Conservation (phyloP, 2,113 vertebrate species). For the Micronycteris hirsuta region DNA sequence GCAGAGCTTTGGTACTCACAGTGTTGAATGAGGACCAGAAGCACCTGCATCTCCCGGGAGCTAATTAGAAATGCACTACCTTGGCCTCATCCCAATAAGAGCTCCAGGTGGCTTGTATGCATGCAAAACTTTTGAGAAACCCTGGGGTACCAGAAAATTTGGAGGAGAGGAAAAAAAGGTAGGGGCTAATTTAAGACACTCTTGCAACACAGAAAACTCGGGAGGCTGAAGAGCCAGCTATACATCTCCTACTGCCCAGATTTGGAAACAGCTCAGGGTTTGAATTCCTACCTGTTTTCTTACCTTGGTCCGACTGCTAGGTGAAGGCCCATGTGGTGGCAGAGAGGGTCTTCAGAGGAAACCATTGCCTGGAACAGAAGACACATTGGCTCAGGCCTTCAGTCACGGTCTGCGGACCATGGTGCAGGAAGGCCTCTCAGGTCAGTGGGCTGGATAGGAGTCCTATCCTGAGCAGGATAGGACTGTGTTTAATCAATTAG, state of each 20-base stretch:
- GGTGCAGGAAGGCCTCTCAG: background rate
- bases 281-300: background rate
- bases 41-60: background rate
- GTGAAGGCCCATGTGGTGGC: background rate
- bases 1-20: background rate
- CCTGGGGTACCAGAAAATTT: background rate
- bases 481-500: background rate
- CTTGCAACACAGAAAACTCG: background rate
- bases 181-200: background rate
- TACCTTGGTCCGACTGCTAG: background rate
- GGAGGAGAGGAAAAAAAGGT: background rate
- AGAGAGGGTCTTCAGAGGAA: background rate
- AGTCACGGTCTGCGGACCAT: background rate
- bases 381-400: background rate
- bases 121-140: background rate
- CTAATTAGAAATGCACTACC: background rate
- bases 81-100: background rate
- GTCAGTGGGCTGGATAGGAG: background rate
- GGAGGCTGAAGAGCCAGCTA: background rate
- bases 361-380: background rate
- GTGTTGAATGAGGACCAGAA: background rate
- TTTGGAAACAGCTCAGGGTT: background rate
- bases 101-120: background rate
- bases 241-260: background rate
- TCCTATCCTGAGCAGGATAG: no score